phyloP scores from a whole-genome alignment of 1,140 invertebrate genomes.

The Zophobas morio region DNA sequence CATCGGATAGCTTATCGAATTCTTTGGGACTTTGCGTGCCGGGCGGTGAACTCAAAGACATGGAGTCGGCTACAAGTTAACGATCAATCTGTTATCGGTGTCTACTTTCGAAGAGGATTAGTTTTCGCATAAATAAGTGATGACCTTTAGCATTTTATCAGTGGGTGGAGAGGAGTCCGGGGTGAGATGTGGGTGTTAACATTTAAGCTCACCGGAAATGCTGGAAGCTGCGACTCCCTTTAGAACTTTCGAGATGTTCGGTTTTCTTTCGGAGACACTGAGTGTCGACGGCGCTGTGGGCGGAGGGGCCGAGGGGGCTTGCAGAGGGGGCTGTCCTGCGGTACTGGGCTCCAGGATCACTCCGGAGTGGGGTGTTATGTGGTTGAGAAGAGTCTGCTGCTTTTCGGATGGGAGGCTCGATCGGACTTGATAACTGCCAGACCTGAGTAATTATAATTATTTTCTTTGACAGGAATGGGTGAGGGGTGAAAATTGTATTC shows the following conservation, averaged over 20 bases:
- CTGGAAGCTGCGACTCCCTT: conserved; percentile 71
- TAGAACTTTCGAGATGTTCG: conserved; percentile 66
- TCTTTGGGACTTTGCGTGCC: conserved; percentile 64
- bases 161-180: neutral
- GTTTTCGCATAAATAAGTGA: conserved; percentile 9
- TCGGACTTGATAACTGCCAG: conserved; percentile 68
- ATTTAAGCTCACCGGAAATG: conserved; percentile 69
- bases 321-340: conserved; percentile 62
- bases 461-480: neutral
- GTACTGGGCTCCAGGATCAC: conserved; percentile 65
- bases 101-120: conserved; percentile 1
- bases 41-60: conserved; percentile 74
- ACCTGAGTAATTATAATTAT: conserved; percentile 60
- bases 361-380: conserved; percentile 65
- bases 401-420: conserved; percentile 66
- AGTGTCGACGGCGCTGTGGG: conserved; percentile 62
- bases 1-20: conserved; percentile 59
- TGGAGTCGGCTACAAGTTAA: conserved; percentile 70
- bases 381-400: conserved; percentile 68
- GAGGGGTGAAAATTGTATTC: no score
- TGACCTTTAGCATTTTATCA: conserved; percentile 1
- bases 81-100: neutral
- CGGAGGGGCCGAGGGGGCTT: conserved; percentile 55
- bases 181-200: conserved; percentile 5
- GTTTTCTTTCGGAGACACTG: conserved; percentile 65